These are phyloP conservation scores for Urocyon cinereoargenteus DNA, from an alignment of 2,797 vertebrate genomes.

Conservation along the genomic window DNA sequence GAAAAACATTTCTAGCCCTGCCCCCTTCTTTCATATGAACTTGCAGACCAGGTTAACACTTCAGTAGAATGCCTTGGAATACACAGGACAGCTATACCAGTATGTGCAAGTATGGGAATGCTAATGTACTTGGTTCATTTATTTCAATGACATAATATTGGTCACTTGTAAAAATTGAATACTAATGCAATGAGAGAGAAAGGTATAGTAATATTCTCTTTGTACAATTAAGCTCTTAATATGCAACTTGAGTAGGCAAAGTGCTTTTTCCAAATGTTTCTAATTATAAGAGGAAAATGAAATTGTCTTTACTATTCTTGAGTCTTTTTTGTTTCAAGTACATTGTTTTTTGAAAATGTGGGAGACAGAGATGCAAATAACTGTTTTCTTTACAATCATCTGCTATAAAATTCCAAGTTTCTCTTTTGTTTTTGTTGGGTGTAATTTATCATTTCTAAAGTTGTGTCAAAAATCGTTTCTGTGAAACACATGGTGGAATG, in stretches of 20 bases:
- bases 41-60: background rate
- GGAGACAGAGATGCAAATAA: conserved; percentile 60
- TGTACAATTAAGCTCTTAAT: conserved; percentile 40
- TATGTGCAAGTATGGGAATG: background rate
- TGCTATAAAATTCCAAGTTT: conserved; percentile 42
- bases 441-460: conserved; percentile 75
- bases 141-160: background rate
- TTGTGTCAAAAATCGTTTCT: conserved; percentile 66
- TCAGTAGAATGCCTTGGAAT: background rate
- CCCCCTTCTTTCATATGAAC: background rate
- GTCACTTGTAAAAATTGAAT: background rate
- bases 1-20: background rate
- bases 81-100: background rate
- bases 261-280: conserved; percentile 63
- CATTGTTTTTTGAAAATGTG: conserved; percentile 48
- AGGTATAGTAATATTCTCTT: background rate
- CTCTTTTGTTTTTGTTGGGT: conserved; percentile 77
- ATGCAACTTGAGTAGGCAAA: conserved; percentile 25
- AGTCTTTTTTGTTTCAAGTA: conserved; percentile 67
- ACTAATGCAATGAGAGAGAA: conserved; percentile 37
- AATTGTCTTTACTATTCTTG: conserved; percentile 65
- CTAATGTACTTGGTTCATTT: background rate
- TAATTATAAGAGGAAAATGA: conserved; percentile 60
- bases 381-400: conserved; percentile 74
- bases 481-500: conserved; percentile 65